Percentiles rank a stretch among this genome's conserved stretches.
Conservation (phyloP, 1,140 invertebrate species). For the Drosophila subpulchrella region DNA sequence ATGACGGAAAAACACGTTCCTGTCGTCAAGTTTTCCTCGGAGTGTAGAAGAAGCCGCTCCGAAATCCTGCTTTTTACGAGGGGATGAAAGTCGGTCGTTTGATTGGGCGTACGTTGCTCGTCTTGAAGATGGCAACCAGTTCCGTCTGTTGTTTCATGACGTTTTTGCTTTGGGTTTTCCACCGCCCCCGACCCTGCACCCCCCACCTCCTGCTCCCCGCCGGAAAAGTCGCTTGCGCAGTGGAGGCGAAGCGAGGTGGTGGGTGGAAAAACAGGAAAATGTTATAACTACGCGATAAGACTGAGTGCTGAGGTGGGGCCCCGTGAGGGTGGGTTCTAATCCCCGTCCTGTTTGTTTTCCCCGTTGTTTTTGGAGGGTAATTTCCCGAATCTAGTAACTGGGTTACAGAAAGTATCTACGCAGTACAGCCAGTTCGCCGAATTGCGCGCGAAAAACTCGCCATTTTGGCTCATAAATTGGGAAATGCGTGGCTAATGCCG, state of each 20-base stretch:
- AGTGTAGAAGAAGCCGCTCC: constrained; percentile 61
- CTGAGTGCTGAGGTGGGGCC: constrained; percentile 7
- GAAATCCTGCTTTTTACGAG: constrained; percentile 37
- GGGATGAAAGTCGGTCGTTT: constrained; percentile 70
- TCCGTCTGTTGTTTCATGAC: constrained; percentile 39
- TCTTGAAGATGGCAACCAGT: constrained; percentile 78
- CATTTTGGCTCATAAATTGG: constrained; percentile 51
- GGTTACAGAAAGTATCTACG: constrained; percentile 23
- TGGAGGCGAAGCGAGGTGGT: constrained; percentile 11
- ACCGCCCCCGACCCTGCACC: neutral
- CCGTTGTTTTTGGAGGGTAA: constrained; percentile 9
- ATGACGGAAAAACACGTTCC: constrained; percentile 38
- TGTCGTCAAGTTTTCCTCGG: constrained; percentile 35
- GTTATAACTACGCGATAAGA: constrained; percentile 39
- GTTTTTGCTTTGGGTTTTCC: constrained; percentile 32
- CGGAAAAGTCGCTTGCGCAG: constrained; percentile 54
- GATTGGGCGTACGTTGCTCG: constrained; percentile 49
- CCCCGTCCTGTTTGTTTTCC: constrained; percentile 16
- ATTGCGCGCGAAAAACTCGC: constrained; percentile 53
- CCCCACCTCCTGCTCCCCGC: neutral
- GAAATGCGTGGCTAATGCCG: constrained; percentile 19
- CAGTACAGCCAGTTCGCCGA: constrained; percentile 34
- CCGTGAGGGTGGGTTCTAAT: constrained; percentile 32
- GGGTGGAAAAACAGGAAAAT: constrained; percentile 32
- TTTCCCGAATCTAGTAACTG: constrained; percentile 27